These are phyloP conservation scores for Porites cylindrica DNA, from an alignment of 92 coral and sea anemone genomes.

Conservation along the genomic window DNA sequence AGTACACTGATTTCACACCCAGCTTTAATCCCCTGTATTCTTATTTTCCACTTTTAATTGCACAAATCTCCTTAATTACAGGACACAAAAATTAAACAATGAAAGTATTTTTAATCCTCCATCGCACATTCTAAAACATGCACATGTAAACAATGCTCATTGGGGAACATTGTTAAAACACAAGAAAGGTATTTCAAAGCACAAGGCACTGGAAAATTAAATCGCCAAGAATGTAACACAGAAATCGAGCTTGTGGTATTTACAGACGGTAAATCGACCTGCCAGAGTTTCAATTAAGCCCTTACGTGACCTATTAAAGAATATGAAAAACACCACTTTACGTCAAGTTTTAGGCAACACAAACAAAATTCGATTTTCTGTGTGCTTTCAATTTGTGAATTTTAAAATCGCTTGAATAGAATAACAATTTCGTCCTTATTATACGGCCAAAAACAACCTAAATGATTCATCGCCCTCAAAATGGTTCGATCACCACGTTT, in stretches of 20 bases:
- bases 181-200: background rate
- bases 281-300: background rate
- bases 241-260: background rate
- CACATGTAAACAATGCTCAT: background rate
- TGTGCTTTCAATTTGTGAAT: background rate
- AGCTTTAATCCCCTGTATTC: background rate
- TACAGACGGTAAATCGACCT: background rate
- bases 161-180: background rate
- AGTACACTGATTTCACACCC: background rate
- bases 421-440: too few species aligned
- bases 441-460: too few species aligned
- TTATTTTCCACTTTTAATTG: background rate
- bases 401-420: background rate
- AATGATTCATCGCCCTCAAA: too few species aligned
- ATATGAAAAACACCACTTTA: too few species aligned
- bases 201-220: background rate
- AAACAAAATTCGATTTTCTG: too few species aligned
- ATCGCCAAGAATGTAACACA: background rate
- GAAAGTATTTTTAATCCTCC: conserved; percentile 10
- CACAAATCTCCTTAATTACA: conserved; percentile 18
- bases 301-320: too few species aligned
- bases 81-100: conserved; percentile 6
- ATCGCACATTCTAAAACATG: conserved; percentile 1
- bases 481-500: background rate
- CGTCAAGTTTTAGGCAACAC: too few species aligned